phyloP scores from a whole-genome alignment of 1,140 invertebrate species.

The Bombus consobrinus region DNA sequence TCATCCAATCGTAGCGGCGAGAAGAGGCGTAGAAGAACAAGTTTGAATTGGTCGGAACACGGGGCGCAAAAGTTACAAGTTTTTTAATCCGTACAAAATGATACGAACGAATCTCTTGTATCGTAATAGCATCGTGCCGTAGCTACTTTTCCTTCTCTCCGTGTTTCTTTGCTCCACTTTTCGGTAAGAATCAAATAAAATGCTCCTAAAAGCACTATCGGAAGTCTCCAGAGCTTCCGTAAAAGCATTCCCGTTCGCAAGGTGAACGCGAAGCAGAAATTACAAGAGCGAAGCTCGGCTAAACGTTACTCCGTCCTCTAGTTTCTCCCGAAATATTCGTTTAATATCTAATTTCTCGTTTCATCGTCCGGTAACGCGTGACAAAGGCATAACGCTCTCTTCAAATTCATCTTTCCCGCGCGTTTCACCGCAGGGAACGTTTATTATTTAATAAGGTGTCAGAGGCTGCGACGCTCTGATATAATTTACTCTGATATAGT shows the following conservation, averaged over 20 bases:
- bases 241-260: slow-evolving; percentile 53
- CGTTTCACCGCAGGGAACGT: slow-evolving; percentile 30
- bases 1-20: neutral
- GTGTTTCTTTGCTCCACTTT: slow-evolving; percentile 64
- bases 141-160: neutral
- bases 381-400: neutral
- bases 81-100: slow-evolving; percentile 65
- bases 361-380: neutral
- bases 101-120: slow-evolving; percentile 57
- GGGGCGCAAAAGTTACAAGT: slow-evolving; percentile 60
- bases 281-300: slow-evolving; percentile 33
- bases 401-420: slow-evolving; percentile 10
- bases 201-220: slow-evolving; percentile 59
- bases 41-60: slow-evolving; percentile 43
- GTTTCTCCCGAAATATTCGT: slow-evolving; percentile 12
- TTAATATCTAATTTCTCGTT: slow-evolving; percentile 18
- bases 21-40: neutral
- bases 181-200: slow-evolving; percentile 67
- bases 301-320: slow-evolving; percentile 27
- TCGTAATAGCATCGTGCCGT: slow-evolving; percentile 34
- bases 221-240: slow-evolving; percentile 51
- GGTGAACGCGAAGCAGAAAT: slow-evolving; percentile 38
- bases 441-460: slow-evolving; percentile 56
- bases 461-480: slow-evolving; percentile 27
- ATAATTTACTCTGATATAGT: slow-evolving; percentile 51